These are phyloP conservation scores for Polietes domitor DNA, from an alignment of 2,888 invertebrate species.

Conservation along the genomic window DNA sequence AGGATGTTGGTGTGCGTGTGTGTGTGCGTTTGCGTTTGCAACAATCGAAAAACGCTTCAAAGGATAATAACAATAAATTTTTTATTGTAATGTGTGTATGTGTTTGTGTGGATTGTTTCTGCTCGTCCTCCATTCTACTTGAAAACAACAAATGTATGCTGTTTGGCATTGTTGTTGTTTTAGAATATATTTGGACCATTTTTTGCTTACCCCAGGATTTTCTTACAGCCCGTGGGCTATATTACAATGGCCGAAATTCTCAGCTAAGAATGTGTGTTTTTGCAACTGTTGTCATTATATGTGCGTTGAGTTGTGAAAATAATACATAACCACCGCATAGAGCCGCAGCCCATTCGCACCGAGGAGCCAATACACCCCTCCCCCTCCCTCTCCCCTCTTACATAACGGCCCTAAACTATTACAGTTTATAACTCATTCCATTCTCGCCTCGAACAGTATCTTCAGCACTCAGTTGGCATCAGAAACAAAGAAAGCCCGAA, in stretches of 20 bases:
- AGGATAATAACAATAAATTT: constrained; percentile 78
- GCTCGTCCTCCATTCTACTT: constrained; percentile 3
- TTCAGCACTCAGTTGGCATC: neutral
- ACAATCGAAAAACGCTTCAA: constrained; percentile 78
- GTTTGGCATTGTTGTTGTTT: neutral
- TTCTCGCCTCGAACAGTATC: constrained; percentile 33
- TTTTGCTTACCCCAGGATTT: constrained; percentile 44
- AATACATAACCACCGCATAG: constrained; percentile 28
- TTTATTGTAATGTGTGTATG: constrained; percentile 75
- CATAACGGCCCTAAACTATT: constrained; percentile 30
- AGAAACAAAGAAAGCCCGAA: neutral
- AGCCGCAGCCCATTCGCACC: neutral
- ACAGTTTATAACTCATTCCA: constrained; percentile 26
- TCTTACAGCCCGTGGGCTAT: constrained; percentile 37
- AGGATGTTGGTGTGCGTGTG: neutral
- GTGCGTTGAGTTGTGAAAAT: constrained; percentile 58
- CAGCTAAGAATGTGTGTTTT: constrained; percentile 24
- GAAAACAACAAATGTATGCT: neutral
- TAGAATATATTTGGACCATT: constrained; percentile 29
- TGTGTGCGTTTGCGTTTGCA: constrained; percentile 53
- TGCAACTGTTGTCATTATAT: constrained; percentile 42
- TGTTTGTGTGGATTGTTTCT: constrained; percentile 15
- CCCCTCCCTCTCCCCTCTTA: neutral
- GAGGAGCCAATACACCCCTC: neutral
- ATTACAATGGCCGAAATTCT: constrained; percentile 16